phyloP scores from a whole-genome alignment of 1,140 invertebrate species.

The Macrotrachela quadricornifera region DNA sequence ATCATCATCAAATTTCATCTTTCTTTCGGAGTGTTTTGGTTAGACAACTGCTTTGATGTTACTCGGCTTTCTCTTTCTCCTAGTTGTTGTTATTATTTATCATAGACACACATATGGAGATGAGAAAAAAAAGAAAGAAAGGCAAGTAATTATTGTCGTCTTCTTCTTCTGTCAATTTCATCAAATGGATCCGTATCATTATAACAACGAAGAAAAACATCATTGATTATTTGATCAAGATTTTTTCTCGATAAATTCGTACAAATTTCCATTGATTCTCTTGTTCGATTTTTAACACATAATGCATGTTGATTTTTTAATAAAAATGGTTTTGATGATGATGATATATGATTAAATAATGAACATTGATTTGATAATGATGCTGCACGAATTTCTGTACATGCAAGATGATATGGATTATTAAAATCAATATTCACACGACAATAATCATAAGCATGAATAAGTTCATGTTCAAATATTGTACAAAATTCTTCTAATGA shows the following conservation, averaged over 20 bases:
- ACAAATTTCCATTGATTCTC: conserved; percentile 55
- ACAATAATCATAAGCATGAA: conserved; percentile 90
- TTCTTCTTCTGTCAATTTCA: conserved; percentile 25
- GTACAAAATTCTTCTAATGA: no score
- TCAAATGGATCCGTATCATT: conserved; percentile 77
- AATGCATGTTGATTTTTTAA: conserved; percentile 34
- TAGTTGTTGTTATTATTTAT: no score
- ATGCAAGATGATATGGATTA: conserved; percentile 68
- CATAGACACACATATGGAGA: no score
- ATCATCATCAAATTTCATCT: no score
- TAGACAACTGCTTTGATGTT: no score
- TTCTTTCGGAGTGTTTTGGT: no score
- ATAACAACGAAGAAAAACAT: conserved; percentile 76
- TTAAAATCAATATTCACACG: conserved; percentile 62
- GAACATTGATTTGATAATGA: not conserved
- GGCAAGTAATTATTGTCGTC: no score
- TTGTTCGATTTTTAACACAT: conserved; percentile 70
- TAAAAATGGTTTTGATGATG: not conserved
- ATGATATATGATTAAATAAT: not conserved
- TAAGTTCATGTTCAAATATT: conserved; percentile 68
- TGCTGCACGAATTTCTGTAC: conserved; percentile 44
- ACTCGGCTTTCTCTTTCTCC: no score
- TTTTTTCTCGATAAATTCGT: conserved; percentile 47
- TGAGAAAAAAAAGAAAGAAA: no score
- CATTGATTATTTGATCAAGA: conserved; percentile 52